Base-by-base conservation (phyloP, 2,113 vertebrate species). In the Ictalurus punctatus region DNA sequence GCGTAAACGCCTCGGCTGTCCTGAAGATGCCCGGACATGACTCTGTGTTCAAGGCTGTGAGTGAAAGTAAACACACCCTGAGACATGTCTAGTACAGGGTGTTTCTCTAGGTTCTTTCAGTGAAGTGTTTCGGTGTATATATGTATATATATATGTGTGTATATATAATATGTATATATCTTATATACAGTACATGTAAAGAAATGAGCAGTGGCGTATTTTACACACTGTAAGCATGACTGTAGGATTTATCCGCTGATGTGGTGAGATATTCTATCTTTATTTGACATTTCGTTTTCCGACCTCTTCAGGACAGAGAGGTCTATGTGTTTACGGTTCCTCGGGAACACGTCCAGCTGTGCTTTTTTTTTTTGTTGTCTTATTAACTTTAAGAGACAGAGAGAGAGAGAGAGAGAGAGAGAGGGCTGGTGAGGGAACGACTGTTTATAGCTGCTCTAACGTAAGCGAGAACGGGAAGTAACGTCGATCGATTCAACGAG, bases 21-120 rank as follows among this genome's bases (percentile, higher is more conserved):
- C 2, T 27, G 44, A 52, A n/a, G 65, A 34, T 85, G 83, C 83
- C 83, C 44, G 52, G 83, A 34, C 83, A 71, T 85, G 83, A 71
- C 40, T 71, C 30, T 16, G 4, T 69, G 67, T 69, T 16, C 65
- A 13, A 67, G 65, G 3, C 65, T 67, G 67, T 16, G 27, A 13
- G 3, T 59, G 12, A 4, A 30, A 14, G 10, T n/a, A n/a, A n/a
- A 69, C 65, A 69, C 65, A 27, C 63, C 14, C 21, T 13, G 27
- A 30, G n/a, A 69, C 67, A 16, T 30, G 67, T n/a, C n/a, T 17
- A 69, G 67, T 34, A 30, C n/a, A 30, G 12, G 16, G 13, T 6
- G 8, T 12, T 67, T 4, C 63, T 67, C 25, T 13, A 9, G 23
- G 7, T 63, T 25, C 23, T 63, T 63, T 27, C 59, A 10, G 7